Percentiles rank a stretch among this genome's conserved stretches.
phyloP scores from a whole-genome alignment of 2,113 vertebrate genomes.

The Platichthys flesus region DNA sequence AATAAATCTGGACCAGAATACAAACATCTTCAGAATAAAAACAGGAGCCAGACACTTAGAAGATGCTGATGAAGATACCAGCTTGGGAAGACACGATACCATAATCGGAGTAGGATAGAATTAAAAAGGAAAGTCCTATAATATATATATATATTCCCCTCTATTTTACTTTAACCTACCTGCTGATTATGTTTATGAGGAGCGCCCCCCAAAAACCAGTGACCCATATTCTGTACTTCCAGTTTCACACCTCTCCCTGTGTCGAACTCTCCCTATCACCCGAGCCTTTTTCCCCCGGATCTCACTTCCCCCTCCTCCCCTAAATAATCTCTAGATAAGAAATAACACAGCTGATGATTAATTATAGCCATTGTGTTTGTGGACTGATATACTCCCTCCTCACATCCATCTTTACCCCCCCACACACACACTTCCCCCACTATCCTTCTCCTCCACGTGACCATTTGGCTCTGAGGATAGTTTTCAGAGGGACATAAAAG shows the following conservation, averaged over 20 bases:
- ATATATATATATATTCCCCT: no score
- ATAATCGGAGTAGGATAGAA: no score
- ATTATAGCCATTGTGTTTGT: conserved; percentile 80
- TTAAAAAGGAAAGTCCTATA: no score
- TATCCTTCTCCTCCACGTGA: conserved; percentile 64
- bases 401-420: conserved; percentile 76
- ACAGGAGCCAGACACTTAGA: no score
- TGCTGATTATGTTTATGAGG: conserved; percentile 11
- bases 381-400: conserved; percentile 78
- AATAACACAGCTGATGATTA: conserved; percentile 80
- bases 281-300: conserved; percentile 37
- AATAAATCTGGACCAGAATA: neutral
- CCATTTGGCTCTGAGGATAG: conserved; percentile 69
- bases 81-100: no score
- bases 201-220: neutral
- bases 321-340: conserved; percentile 81
- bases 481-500: conserved; percentile 84
- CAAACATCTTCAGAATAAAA: no score
- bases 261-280: conserved; percentile 30
- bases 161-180: neutral
- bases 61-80: no score
- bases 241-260: conserved; percentile 9
- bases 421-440: conserved; percentile 22
- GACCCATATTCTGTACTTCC: neutral
- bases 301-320: conserved; percentile 43